These are phyloP conservation scores for Deilephila elpenor DNA, from an alignment of 2,888 invertebrate species.

Conservation along the genomic window DNA sequence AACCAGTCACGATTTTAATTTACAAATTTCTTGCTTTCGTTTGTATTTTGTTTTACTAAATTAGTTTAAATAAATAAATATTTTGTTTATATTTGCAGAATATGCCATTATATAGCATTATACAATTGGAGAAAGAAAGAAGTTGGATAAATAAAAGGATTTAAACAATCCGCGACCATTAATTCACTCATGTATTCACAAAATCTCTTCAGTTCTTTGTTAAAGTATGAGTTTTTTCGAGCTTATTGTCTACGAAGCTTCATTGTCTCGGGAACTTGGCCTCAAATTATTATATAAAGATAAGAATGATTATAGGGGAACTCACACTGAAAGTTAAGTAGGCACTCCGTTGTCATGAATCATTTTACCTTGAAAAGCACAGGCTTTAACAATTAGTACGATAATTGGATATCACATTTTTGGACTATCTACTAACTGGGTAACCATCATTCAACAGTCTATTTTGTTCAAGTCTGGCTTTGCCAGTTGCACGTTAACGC, in stretches of 20 bases:
- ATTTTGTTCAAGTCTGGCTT: too few species aligned
- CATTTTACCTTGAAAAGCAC: too few species aligned
- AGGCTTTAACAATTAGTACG: too few species aligned
- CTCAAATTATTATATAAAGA: conserved; percentile 14
- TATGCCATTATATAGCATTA: neutral
- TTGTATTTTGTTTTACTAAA: too few species aligned
- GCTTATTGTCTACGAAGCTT: neutral
- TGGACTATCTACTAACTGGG: too few species aligned
- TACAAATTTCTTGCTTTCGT: too few species aligned
- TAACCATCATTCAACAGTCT: too few species aligned
- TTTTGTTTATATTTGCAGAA: neutral
- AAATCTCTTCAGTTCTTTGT: neutral
- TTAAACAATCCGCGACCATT: neutral
- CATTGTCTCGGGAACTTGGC: neutral
- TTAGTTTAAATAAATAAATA: neutral
- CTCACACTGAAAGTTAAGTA: neutral
- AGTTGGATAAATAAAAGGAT: neutral
- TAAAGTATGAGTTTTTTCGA: neutral
- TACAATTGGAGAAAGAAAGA: neutral
- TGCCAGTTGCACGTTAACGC: too few species aligned
- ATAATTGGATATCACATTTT: too few species aligned
- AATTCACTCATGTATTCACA: neutral
- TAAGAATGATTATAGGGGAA: neutral
- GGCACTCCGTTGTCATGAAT: neutral
- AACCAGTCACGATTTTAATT: too few species aligned